Conservation (phyloP, 2,888 invertebrate species). For the Schrankia costaestrigalis region DNA sequence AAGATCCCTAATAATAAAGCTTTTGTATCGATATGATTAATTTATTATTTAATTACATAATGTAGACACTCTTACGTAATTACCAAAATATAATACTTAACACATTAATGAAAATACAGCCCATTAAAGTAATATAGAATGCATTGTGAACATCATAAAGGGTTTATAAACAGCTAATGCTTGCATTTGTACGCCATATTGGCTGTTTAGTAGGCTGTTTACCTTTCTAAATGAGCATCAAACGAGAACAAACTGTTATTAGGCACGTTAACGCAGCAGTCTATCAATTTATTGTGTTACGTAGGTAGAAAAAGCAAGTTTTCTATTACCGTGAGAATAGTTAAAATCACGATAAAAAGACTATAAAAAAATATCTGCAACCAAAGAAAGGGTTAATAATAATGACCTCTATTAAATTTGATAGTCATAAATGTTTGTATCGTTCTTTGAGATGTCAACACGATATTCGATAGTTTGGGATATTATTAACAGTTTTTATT, state of each 20-base stretch:
- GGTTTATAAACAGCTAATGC: constrained; percentile 50
- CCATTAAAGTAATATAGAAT: constrained; percentile 30
- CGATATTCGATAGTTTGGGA: constrained; percentile 17
- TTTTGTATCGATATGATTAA: too few species aligned
- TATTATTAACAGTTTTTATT: too few species aligned
- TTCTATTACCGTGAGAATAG: constrained; percentile 31
- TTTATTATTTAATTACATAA: too few species aligned
- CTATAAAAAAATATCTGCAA: constrained; percentile 22
- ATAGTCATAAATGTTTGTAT: constrained; percentile 17
- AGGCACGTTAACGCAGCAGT: constrained; percentile 55
- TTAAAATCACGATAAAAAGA: constrained; percentile 22
- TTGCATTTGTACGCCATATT: constrained; percentile 54
- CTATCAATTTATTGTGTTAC: constrained; percentile 53
- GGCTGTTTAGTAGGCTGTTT: constrained; percentile 58
- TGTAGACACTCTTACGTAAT: background rate
- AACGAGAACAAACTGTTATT: constrained; percentile 69
- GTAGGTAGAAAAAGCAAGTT: constrained; percentile 37
- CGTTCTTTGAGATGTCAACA: constrained; percentile 16
- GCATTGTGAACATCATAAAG: constrained; percentile 39
- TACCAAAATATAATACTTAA: background rate
- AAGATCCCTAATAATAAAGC: too few species aligned
- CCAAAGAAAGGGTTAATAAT: constrained; percentile 28
- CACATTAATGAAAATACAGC: constrained; percentile 18
- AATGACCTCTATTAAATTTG: constrained; percentile 34
- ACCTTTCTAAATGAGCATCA: constrained; percentile 65